A percentile compares a stretch with the other conserved stretches of the same genome.
Evolutionary conservation across 2,888 invertebrate species (phyloP).

Genomic region (Epistrophe eligans): DNA sequence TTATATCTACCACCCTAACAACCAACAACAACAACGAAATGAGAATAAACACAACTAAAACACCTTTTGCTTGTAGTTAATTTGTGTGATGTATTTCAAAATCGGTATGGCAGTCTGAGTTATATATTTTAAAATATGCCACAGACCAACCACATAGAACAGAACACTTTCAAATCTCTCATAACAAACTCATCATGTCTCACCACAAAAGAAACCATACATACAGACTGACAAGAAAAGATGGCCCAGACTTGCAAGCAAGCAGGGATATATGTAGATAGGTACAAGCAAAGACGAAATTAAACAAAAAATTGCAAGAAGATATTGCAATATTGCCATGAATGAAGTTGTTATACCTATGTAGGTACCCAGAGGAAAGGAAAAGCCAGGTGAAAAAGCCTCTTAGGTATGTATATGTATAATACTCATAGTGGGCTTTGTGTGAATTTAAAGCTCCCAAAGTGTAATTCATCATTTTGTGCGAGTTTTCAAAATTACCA

Average conservation of each 20-base stretch:
- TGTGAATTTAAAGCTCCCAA: slow-evolving; percentile 23
- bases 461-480: slow-evolving; percentile 65
- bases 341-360: neutral
- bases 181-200: slow-evolving; percentile 55
- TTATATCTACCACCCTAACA: neutral
- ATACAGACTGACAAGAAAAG: slow-evolving; percentile 19
- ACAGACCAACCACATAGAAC: slow-evolving; percentile 1
- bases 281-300: neutral
- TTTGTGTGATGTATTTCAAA: slow-evolving; percentile 12
- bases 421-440: neutral
- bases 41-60: neutral
- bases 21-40: neutral
- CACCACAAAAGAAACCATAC: slow-evolving; percentile 33
- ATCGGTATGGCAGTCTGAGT: slow-evolving; percentile 31
- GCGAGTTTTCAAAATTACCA: slow-evolving; percentile 57
- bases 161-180: slow-evolving; percentile 34
- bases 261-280: neutral
- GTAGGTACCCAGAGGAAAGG: neutral
- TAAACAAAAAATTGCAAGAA: slow-evolving; percentile 19
- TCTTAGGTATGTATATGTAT: neutral
- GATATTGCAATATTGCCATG: slow-evolving; percentile 5
- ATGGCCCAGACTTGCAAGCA: slow-evolving; percentile 20
- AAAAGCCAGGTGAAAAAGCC: slow-evolving; percentile 3
- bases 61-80: slow-evolving; percentile 28
- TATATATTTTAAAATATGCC: slow-evolving; percentile 31